Evolutionary conservation across 2,888 invertebrate genomes (phyloP).

Genomic region (Pheosia tremula): DNA sequence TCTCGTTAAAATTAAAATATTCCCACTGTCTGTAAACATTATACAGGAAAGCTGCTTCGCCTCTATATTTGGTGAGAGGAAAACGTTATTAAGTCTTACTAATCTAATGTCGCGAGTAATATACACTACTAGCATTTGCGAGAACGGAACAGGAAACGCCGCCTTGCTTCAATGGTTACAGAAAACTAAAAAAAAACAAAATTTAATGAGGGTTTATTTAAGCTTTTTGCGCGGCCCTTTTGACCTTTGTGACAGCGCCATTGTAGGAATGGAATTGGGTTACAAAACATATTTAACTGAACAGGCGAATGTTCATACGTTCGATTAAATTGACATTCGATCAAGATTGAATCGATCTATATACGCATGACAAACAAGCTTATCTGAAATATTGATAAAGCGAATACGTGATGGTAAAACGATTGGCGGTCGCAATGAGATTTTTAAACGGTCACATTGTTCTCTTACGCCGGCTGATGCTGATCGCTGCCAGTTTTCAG

Average conservation of each 20-base stretch:
- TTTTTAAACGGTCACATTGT: constrained; percentile 49
- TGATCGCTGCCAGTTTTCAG: constrained; percentile 48
- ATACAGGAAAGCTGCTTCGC: constrained; percentile 18
- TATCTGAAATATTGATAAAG: constrained; percentile 37
- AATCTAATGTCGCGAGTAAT: constrained; percentile 42
- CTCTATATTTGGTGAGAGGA: constrained; percentile 39
- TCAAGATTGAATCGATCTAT: not conserved
- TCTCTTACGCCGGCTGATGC: constrained; percentile 28
- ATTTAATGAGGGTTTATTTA: constrained; percentile 65
- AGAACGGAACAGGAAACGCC: constrained; percentile 70
- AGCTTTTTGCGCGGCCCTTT: constrained; percentile 68
- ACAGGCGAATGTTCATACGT: constrained; percentile 14
- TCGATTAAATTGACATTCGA: constrained; percentile 9
- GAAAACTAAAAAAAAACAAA: constrained; percentile 62
- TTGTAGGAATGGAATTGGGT: constrained; percentile 44
- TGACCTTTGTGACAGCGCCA: constrained; percentile 52
- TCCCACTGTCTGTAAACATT: too few relatives aligned
- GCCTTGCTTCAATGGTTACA: constrained; percentile 60
- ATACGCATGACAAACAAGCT: constrained; percentile 14
- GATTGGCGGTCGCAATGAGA: constrained; percentile 38
- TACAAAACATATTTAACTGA: constrained; percentile 35
- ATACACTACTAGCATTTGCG: constrained; percentile 41
- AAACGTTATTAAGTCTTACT: constrained; percentile 47
- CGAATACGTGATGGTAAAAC: constrained; percentile 42
- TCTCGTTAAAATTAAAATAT: too few relatives aligned